Evolutionary conservation across 2,797 vertebrate species (phyloP), one percentile per base, ranked within the genome.

Genomic region (Xenopus petersii): DNA sequence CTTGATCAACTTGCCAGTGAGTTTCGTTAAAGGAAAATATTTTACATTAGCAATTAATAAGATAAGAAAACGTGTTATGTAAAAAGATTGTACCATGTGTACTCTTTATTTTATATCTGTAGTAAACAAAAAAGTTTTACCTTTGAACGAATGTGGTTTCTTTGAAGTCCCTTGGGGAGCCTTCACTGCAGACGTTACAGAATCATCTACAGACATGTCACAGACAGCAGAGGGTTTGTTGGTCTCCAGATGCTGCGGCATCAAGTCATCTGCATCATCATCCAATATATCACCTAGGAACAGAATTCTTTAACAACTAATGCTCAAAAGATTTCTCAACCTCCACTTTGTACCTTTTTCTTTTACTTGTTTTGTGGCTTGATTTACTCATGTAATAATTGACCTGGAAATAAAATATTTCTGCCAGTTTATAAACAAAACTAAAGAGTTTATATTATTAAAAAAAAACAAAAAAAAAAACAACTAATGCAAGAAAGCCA

Each of bases 221-320:
- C 90, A 88, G n/a, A 16, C 73, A 1, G 69, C 67, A 26, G 71
- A 60, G 9, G 81, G 76, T 10, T 69, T 17, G 12, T 89, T 87
- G 1, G 81, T 81, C 75, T 66, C 76, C 17, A 80, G 79, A 8
- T 89, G 48, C 46, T 82, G 89, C 70, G 79, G 71, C 4, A 87
- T 75, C 62, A 80, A 66, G 0, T 91, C 89, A 65, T 85, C 90
- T 81, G 88, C 82, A 51, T 92, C 92, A 6, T 92, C 91, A 64
- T 92, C 91, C 5, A 89, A 75, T 74, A 92, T 84, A 46, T 92
- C 91, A 62, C 91, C 91, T 92, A 68, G 11, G 11, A 63, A 26
- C 12, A 24, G 24, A 5, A 61, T 24, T 24, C 12, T 7, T 10
- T 24, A 24, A 51, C 49, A 12, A 12, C 10, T n/a, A n/a, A n/a